Base-by-base conservation (phyloP, 2,113 vertebrate species). In the Balaenoptera acutorostrata region DNA sequence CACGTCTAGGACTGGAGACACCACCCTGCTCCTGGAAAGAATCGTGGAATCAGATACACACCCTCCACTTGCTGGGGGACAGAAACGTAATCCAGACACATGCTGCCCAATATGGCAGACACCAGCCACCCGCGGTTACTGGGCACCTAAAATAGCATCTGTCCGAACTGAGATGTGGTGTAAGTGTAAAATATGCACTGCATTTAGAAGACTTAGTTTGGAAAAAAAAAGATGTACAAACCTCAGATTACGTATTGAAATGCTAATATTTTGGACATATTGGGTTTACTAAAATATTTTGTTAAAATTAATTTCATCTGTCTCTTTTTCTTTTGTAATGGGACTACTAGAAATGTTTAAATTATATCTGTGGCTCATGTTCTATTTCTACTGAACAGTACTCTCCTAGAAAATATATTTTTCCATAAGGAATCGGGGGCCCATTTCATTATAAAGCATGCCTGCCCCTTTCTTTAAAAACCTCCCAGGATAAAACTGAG, bases 1-100 rank as follows among this genome's bases (percentile, higher is more conserved):
- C 78, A 98, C 98, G 68, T 99, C 99, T 95, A 99, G 98, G 97
- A 99, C 95, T 10, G 99, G 99, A 82, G 99, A 99, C n/a, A 99
- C 64, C 12, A 99, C 98, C 66, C 98, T 98, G 92, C 98, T 99
- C 98, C 99, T 99, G 80, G 27, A 95, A 2, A 17, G 75, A 21
- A 1, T 36, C 6, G 0, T 87, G 31, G 29, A 13, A 23, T 84
- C 55, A 83, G 18, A 69, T 2, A 15, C 29, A 83, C n/a, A 46
- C 29, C 13, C 31, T 27, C 68, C 33, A 41, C 6, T 31, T 36
- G 44, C 77, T 21, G 31, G 6, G 4, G 18, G 1, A 11, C 1
- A 14, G 33, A 74, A 61, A 27, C 13, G 4, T 25, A 11, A 36
- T 63, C 27, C 23, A 12, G 6, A 20, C 44, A 12, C 1, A 1